Percentiles rank a stretch among this genome's conserved stretches.
These are phyloP conservation scores for Antidorcas marsupialis DNA, from an alignment of 2,113 vertebrate genomes.

Conservation along the genomic window DNA sequence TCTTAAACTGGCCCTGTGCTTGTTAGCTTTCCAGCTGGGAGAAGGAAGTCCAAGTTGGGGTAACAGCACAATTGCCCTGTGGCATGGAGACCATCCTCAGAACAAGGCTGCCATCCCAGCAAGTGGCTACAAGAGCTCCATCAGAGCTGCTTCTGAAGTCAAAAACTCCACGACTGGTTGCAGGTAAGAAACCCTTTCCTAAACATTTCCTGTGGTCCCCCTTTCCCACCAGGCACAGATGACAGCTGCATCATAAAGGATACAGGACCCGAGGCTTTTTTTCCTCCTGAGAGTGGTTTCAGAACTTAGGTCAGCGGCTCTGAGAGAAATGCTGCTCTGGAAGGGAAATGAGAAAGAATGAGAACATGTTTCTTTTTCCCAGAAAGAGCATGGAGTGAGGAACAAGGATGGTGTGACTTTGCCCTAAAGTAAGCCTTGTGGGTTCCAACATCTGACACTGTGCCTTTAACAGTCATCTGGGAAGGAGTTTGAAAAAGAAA, in stretches of 20 bases:
- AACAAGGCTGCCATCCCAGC: neutral
- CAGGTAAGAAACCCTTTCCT: neutral
- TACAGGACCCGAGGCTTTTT: neutral
- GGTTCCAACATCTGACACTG: neutral
- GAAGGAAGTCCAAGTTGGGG: neutral
- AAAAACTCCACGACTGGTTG: neutral
- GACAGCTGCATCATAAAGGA: neutral
- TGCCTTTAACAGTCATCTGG: neutral
- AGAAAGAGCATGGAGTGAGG: neutral
- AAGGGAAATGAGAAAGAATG: neutral
- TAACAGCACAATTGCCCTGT: accelerated
- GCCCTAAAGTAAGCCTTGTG: neutral
- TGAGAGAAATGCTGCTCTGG: neutral
- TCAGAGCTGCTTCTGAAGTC: neutral
- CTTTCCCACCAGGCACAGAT: neutral
- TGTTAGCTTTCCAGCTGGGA: neutral
- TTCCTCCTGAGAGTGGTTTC: neutral
- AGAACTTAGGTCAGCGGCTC: neutral
- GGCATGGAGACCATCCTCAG: neutral
- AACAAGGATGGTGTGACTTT: neutral
- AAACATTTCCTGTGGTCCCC: neutral
- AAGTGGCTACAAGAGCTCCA: neutral
- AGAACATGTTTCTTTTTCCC: neutral
- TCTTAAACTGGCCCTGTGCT: neutral
- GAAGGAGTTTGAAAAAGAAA: neutral